Base-by-base conservation (phyloP, 2,113 vertebrate species). In the Leucosticte australis region DNA sequence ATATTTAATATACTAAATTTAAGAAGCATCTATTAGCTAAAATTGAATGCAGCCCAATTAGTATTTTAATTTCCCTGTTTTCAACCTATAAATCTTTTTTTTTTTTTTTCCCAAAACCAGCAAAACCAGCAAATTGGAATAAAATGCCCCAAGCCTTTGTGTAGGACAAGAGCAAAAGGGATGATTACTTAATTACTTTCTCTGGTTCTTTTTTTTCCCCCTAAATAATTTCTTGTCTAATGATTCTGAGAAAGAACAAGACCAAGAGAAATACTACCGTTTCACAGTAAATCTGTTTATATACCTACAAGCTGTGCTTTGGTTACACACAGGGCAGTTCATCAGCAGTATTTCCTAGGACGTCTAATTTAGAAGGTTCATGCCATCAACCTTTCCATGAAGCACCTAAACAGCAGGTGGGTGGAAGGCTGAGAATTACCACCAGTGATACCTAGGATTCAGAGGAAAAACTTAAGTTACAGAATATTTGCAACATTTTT, bases 131-230 rank as follows among this genome's bases (percentile, higher is more conserved):
- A 90, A 83, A 77, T 77, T 30, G 57, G 16, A 23, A 35, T 60
- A 78, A 65, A 30, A 15, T 0, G 4, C 23, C 24, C 21, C 11
- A 65, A 76, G 15, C 24, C 26, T 87, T 79, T 76, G 6, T 15
- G 20, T 37, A 46, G 37, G 30, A 64, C 13, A 81, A 88, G 15
- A 74, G 10, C 15, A 88, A 71, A 91, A 64, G 22, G 6, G 10
- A 42, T 65, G n/a, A 59, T 60, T 52, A 42, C 62, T 86, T 68
- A 74, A 74, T 73, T 76, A 73, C 13, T 24, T 75, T 74, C 16
- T 50, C 30, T 22, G 2, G 3, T 28, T 64, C 2, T 75, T 21
- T 44, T 67, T 60, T 30, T 19, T 30, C 2, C 0, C 0, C 3
- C 1, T 9, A 49, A 76, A 56, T 71, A 0, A 26, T 83, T 73